phyloP scores from a whole-genome alignment of 1,140 invertebrate genomes.

The Conus betulinus region DNA sequence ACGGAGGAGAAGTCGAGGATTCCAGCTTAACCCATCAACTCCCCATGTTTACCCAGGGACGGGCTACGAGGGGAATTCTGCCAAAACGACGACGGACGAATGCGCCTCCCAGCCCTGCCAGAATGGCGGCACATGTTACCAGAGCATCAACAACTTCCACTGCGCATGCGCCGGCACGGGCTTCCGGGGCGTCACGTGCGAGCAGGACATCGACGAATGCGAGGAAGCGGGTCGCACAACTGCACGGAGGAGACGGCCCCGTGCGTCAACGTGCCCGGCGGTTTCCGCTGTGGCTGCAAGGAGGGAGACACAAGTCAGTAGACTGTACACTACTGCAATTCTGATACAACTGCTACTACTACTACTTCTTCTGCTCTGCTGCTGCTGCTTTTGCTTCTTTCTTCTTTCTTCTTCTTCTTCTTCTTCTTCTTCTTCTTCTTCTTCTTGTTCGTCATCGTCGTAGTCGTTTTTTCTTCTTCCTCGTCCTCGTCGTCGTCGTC shows the following conservation, averaged over 20 bases:
- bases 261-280: constrained; percentile 57
- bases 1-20: too few relatives aligned
- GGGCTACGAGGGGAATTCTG: constrained; percentile 73
- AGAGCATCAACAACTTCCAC: constrained; percentile 78
- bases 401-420: too few relatives aligned
- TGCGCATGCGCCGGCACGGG: constrained; percentile 85
- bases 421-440: too few relatives aligned
- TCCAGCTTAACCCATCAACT: background rate
- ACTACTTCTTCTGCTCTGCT: too few relatives aligned
- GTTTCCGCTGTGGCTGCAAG: constrained; percentile 51
- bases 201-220: constrained; percentile 67
- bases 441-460: too few relatives aligned
- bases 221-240: background rate
- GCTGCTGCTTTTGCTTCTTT: too few relatives aligned
- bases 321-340: too few relatives aligned
- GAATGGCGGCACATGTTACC: constrained; percentile 85
- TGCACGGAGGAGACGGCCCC: constrained; percentile 52
- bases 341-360: too few relatives aligned
- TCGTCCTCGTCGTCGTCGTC: background rate
- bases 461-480: too few relatives aligned
- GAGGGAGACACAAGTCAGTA: constrained; percentile 41
- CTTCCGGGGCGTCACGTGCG: constrained; percentile 53
- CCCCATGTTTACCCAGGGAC: constrained; percentile 72
- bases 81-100: constrained; percentile 83
- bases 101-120: constrained; percentile 78